Conservation (phyloP, 2,888 invertebrate species). For the Abscondita cerata region DNA sequence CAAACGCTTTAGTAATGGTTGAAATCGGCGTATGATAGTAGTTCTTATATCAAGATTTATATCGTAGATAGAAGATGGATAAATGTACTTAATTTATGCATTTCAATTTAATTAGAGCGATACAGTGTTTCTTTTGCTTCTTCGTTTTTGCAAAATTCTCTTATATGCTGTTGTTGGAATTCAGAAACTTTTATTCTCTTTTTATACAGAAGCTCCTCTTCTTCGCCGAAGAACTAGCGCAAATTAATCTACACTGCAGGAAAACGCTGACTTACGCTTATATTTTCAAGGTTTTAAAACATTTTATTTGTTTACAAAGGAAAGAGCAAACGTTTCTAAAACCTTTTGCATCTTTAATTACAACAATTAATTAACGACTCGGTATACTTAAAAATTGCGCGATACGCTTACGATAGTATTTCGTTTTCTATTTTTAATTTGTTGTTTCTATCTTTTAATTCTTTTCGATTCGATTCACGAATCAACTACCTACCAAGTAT, state of each 20-base stretch:
- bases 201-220: no score
- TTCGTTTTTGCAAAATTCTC: no score
- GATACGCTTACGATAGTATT: not conserved
- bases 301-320: constrained; percentile 7
- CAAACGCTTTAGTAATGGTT: not conserved
- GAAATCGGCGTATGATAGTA: not conserved
- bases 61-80: not conserved
- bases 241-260: no score
- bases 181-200: no score
- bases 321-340: not conserved
- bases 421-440: constrained; percentile 11
- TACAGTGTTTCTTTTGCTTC: not conserved
- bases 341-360: not conserved
- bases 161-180: not conserved
- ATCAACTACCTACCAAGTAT: no score
- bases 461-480: no score
- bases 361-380: constrained; percentile 8
- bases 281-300: not conserved
- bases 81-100: not conserved
- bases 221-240: no score
- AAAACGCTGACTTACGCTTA: no score
- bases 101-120: not conserved
- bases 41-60: not conserved
- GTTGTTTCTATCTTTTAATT: not conserved
- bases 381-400: constrained; percentile 4